Evolutionary conservation across 2,797 vertebrate species (phyloP).

Genomic region (Trichosurus vulpecula): DNA sequence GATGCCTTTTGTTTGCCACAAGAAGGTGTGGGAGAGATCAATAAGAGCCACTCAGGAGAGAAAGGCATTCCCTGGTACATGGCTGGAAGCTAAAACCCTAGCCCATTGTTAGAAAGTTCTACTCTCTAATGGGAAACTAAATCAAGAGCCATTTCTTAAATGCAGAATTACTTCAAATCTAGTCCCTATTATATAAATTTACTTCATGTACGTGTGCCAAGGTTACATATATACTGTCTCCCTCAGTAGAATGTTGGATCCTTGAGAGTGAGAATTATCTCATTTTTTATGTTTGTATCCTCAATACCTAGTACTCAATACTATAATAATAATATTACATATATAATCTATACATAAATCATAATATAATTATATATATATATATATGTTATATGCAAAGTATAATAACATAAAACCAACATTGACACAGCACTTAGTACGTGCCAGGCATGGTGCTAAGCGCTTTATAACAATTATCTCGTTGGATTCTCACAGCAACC

Average conservation of each 20-base stretch:
- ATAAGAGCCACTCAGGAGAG: neutral
- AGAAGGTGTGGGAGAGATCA: neutral
- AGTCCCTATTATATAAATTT: neutral
- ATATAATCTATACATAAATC: neutral
- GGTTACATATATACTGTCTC: neutral
- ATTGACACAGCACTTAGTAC: neutral
- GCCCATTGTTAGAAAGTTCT: neutral
- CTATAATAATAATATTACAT: too few species aligned
- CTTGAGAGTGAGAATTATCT: neutral
- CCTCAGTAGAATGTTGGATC: neutral
- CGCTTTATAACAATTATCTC: too few species aligned
- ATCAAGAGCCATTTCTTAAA: neutral
- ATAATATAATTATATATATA: neutral
- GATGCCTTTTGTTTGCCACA: too few species aligned
- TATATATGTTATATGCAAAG: too few species aligned
- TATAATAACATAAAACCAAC: neutral
- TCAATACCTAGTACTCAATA: neutral
- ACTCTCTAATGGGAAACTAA: neutral
- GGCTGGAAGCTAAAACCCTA: neutral
- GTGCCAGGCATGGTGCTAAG: too few species aligned
- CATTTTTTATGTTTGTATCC: neutral
- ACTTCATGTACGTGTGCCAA: too few species aligned
- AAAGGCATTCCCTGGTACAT: neutral
- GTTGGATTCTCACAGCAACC: neutral
- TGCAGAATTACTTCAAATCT: neutral